A percentile compares a stretch with the other conserved stretches of the same genome.
These are phyloP conservation scores for Ernsta delagoae DNA, from an alignment of 2,888 invertebrate genomes.

Conservation along the genomic window DNA sequence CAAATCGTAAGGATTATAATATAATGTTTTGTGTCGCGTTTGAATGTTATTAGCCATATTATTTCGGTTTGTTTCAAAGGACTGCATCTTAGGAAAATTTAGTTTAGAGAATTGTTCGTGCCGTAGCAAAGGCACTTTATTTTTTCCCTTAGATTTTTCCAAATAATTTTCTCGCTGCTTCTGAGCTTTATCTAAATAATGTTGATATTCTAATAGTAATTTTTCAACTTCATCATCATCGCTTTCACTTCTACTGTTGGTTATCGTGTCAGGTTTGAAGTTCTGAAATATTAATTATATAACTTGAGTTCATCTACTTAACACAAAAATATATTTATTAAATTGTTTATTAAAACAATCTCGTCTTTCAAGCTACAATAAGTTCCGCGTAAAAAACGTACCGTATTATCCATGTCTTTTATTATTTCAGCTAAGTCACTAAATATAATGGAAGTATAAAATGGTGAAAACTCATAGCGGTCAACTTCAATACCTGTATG, in stretches of 20 bases:
- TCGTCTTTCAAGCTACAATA: too few relatives aligned
- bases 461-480: conserved; percentile 61
- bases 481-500: conserved; percentile 14
- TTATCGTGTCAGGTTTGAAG: conserved; percentile 53
- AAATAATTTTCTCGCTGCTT: conserved; percentile 64
- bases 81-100: conserved; percentile 41
- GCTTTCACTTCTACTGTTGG: conserved; percentile 65
- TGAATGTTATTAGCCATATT: conserved; percentile 34
- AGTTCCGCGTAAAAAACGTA: neutral
- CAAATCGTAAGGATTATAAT: conserved; percentile 58
- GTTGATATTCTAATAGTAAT: conserved; percentile 72
- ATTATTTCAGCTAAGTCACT: conserved; percentile 74
- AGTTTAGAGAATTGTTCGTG: conserved; percentile 64
- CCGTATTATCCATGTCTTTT: conserved; percentile 61
- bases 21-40: conserved; percentile 36
- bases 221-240: conserved; percentile 72
- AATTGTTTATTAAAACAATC: too few relatives aligned
- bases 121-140: conserved; percentile 65
- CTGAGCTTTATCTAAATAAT: conserved; percentile 71
- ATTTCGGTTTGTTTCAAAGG: conserved; percentile 13
- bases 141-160: conserved; percentile 67
- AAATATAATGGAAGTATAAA: conserved; percentile 71
- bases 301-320: neutral
- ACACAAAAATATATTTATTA: too few relatives aligned
- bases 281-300: conserved; percentile 53